These are phyloP conservation scores for Chaetorhynchus papuensis DNA, from an alignment of 2,113 vertebrate genomes.

Conservation along the genomic window DNA sequence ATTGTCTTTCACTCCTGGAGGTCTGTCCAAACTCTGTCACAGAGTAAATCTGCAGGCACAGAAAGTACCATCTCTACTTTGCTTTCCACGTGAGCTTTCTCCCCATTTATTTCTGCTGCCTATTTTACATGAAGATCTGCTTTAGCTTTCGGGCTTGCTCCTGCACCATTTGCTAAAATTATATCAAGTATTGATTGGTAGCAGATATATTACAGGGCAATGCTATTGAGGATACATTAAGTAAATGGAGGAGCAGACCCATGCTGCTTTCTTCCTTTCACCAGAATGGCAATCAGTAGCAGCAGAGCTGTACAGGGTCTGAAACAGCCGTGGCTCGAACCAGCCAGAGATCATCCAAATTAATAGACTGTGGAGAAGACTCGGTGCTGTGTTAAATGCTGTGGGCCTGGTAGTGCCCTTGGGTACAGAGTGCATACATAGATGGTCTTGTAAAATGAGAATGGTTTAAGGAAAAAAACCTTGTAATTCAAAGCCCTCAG, in stretches of 20 bases:
- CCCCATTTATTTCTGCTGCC: background rate
- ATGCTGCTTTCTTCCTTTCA: background rate
- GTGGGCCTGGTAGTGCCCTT: background rate
- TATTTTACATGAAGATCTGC: background rate
- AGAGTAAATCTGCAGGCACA: background rate
- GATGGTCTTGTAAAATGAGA: background rate
- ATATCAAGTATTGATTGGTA: background rate
- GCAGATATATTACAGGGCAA: background rate
- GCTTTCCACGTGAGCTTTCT: background rate
- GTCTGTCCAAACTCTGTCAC: background rate
- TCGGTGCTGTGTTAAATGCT: background rate
- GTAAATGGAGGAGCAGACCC: background rate
- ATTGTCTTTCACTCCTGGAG: background rate
- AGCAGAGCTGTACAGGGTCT: background rate
- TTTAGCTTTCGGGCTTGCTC: background rate
- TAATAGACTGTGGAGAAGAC: background rate
- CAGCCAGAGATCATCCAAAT: background rate
- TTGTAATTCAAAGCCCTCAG: background rate
- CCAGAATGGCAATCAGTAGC: background rate
- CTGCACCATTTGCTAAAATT: background rate
- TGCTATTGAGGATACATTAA: background rate
- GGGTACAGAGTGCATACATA: background rate
- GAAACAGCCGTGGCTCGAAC: background rate
- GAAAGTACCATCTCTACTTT: background rate
- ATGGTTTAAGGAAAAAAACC: background rate